Conservation (phyloP, 2,888 invertebrate genomes). For the Rotaria sp. region DNA sequence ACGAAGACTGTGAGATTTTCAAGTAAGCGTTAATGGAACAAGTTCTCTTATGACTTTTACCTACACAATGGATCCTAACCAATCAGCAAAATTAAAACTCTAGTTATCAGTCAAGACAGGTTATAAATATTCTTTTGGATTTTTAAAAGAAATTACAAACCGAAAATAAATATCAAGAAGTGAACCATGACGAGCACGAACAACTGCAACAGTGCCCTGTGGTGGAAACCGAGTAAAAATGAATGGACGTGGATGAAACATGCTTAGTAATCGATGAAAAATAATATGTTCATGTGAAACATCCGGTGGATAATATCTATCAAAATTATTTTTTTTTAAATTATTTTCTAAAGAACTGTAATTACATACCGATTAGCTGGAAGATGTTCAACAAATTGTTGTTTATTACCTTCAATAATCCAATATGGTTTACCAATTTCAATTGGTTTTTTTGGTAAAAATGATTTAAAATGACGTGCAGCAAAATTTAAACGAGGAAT, state of each 20-base stretch:
- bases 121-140: too few species aligned
- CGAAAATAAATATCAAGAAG: constrained; percentile 51
- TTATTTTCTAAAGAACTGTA: not conserved
- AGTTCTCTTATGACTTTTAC: too few species aligned
- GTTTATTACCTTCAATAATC: not conserved
- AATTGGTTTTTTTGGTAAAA: constrained; percentile 45
- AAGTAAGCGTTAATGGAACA: too few species aligned
- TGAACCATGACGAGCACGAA: constrained; percentile 48
- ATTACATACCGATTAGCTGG: constrained; percentile 2
- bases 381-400: not conserved
- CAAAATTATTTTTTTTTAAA: not conserved
- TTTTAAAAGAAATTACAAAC: constrained; percentile 43
- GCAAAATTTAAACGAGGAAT: constrained; percentile 46
- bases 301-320: constrained; percentile 47
- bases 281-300: constrained; percentile 43
- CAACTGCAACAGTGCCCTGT: constrained; percentile 47
- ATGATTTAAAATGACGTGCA: constrained; percentile 45
- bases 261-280: constrained; percentile 47
- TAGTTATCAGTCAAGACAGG: too few species aligned
- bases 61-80: too few species aligned
- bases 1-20: too few species aligned
- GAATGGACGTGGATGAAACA: constrained; percentile 53
- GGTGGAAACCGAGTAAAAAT: constrained; percentile 50
- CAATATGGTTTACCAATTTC: constrained; percentile 32
- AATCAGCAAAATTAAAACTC: too few species aligned